Evolutionary conservation across 2,888 invertebrate genomes (phyloP).

Genomic region (Tortrix viridana): DNA sequence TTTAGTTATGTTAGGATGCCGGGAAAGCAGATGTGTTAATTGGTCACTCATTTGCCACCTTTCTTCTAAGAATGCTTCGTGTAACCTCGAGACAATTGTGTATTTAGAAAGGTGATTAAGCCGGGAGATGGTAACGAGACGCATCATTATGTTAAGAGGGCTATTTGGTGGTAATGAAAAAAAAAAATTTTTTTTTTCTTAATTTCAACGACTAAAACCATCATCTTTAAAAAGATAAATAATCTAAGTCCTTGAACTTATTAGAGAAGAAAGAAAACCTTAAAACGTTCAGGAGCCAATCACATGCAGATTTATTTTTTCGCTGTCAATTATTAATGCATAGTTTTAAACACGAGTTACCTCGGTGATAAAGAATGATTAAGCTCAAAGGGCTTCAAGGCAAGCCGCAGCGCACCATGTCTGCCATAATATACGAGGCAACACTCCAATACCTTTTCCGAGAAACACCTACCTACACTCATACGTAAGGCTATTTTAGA

Average conservation of each 20-base stretch:
- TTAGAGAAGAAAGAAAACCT: neutral
- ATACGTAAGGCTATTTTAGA: conserved; percentile 50
- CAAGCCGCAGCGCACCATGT: conserved; percentile 15
- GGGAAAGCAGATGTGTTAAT: conserved; percentile 15
- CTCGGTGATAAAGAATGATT: conserved; percentile 21
- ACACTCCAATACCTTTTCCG: conserved; percentile 51
- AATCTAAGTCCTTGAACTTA: too few relatives aligned
- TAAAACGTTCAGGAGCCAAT: neutral
- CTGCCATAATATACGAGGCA: conserved; percentile 36
- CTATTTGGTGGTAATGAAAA: neutral
- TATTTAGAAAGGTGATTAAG: conserved; percentile 7
- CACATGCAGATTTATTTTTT: neutral
- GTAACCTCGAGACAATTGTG: neutral
- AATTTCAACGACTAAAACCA: too few relatives aligned
- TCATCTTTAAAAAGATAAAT: too few relatives aligned
- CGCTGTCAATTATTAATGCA: neutral
- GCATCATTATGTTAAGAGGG: neutral
- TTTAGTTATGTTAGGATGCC: conserved; percentile 2
- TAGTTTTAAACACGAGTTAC: neutral
- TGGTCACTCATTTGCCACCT: conserved; percentile 21
- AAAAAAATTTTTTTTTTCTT: neutral
- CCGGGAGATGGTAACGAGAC: neutral
- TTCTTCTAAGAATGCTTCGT: conserved; percentile 24
- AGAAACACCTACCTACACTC: conserved; percentile 49
- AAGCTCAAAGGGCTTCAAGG: conserved; percentile 25